Evolutionary conservation across 2,113 vertebrate genomes (phyloP), one percentile per base, ranked within the genome.

Genomic region (Tapirus terrestris): DNA sequence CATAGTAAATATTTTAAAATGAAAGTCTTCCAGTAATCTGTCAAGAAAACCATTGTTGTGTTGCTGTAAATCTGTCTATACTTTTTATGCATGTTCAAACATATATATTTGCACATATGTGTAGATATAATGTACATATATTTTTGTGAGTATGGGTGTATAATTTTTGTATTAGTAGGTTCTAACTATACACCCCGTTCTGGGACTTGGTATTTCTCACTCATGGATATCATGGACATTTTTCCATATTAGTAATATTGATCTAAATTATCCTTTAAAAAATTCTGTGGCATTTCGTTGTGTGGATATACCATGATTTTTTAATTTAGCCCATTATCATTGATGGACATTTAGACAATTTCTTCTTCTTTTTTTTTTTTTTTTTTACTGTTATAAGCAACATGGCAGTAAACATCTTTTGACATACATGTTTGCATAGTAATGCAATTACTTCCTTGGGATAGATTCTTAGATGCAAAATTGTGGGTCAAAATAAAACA

Each of bases 91-190:
- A 33, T 51, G 51, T 91, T 65, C 29, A 94, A 51, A 73, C 67
- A 58, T 48, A 51, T 51, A 29, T 86, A n/a, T 39, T 39, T 39
- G 16, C 11, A 53, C 81, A 53, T 48, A 29, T 48, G 72, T 48
- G 25, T 67, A 5, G 33, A 0, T 70, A 53, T 51, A n/a, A 79
- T 53, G 10, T 70, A 56, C 20, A 58, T 36, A 77, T 60, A 43
- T 53, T 51, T 91, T 23, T 61, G 27, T 36, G 11, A 75, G 43
- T 58, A n/a, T 11, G 1, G 90, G 17, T 76, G 16, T 72, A 21
- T 60, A 60, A 45, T 45, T 72, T 94, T 94, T 82, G 31, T 82
- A n/a, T 95, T 58, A 89, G 29, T 84, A 70, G 89, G 13, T 81
- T 75, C 33, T 33, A 90, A n/a, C 14, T 86, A 23, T 76, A 31